Base-by-base conservation (phyloP, 2,797 vertebrate genomes). In the Enteromius radiatus region DNA sequence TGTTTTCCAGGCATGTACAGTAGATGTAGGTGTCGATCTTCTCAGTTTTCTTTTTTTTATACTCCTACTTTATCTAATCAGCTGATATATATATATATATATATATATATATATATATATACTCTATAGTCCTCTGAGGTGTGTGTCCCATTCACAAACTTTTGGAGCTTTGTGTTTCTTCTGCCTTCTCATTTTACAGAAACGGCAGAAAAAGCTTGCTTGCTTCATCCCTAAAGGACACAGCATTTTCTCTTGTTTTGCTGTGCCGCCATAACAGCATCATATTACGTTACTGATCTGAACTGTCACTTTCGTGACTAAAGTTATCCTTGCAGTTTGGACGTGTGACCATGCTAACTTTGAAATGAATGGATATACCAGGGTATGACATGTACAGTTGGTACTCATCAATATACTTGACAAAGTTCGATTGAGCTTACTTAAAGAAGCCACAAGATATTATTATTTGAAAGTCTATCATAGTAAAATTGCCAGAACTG, bases 361-460 rank as follows among this genome's bases (percentile, higher is more conserved):
- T 91, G 90, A 90, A 90, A 88, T 86, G 89, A 85, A 91, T 87
- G 85, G 83, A 86, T 82, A 80, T 78, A 76, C 76, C 86, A 84
- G 79, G 71, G 80, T 84, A 67, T 86, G 90, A 87, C 86, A 86
- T 88, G 78, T 85, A 86, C 84, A 89, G 83, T 80, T 88, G 80
- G 86, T 87, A 71, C 86, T 90, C 88, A 81, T 82, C 75, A 76
- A 88, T 88, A 85, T 81, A 89, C 83, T 84, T 86, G 89, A 91
- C 94, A 93, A 93, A 95, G 84, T 85, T 76, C 93, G 94, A 97
- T 95, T 93, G 94, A 94, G 95, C 94, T 88, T 95, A 93, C 93
- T 93, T 94, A 91, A 91, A 95, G 93, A 95, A 95, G 91, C 94
- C 92, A 95, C 92, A 95, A 97, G 93, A 93, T 92, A 95, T 78